These are phyloP conservation scores for Meghimatium bilineatum DNA, from an alignment of 2,888 invertebrate genomes.

Conservation along the genomic window DNA sequence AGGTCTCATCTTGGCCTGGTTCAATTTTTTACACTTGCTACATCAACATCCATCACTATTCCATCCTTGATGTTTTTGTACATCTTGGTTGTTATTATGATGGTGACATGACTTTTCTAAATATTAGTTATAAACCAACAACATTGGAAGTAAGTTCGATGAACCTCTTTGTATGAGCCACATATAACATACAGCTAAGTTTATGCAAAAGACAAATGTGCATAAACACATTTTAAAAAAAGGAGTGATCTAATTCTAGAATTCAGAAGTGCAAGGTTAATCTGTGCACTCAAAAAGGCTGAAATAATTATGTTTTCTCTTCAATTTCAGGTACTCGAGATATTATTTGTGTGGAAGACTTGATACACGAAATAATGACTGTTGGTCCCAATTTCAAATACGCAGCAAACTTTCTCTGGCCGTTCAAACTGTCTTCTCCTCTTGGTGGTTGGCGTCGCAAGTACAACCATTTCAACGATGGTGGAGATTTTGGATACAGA, in stretches of 20 bases:
- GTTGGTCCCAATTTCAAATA: slow-evolving; percentile 91
- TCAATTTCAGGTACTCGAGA: slow-evolving; percentile 81
- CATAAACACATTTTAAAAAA: too few relatives aligned
- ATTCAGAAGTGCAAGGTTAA: too few relatives aligned
- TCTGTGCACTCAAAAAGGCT: neutral
- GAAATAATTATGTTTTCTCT: neutral
- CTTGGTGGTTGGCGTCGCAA: slow-evolving; percentile 97
- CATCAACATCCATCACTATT: slow-evolving; percentile 45
- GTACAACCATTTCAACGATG: slow-evolving; percentile 98
- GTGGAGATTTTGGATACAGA: slow-evolving; percentile 99
- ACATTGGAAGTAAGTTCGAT: too few relatives aligned
- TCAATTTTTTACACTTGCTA: slow-evolving; percentile 54
- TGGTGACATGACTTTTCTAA: slow-evolving; percentile 13
- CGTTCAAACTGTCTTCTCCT: slow-evolving; percentile 99
- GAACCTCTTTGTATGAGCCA: too few relatives aligned
- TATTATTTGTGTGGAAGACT: slow-evolving; percentile 98
- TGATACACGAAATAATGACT: slow-evolving; percentile 96
- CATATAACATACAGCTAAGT: too few relatives aligned
- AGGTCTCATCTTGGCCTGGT: slow-evolving; percentile 30
- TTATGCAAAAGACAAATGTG: too few relatives aligned
- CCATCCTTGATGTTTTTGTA: slow-evolving; percentile 8
- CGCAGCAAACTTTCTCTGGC: slow-evolving; percentile 99
- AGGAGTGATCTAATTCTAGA: too few relatives aligned
- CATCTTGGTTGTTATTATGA: slow-evolving; percentile 40
- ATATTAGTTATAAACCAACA: too few relatives aligned